These are phyloP conservation scores for Lissocephala sabroskyi DNA, from an alignment of 2,888 invertebrate species.

Conservation along the genomic window DNA sequence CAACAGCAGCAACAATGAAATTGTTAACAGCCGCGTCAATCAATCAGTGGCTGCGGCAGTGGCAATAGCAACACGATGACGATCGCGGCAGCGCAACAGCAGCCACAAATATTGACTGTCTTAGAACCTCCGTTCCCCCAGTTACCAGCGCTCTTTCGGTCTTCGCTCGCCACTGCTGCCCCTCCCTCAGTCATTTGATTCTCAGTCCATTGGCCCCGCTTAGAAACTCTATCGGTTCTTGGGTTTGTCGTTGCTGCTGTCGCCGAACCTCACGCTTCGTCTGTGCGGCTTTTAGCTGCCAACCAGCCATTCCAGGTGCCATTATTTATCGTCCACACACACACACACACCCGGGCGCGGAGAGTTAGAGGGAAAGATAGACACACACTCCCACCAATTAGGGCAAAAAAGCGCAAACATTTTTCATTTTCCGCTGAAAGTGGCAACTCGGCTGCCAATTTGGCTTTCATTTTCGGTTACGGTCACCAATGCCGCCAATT, in stretches of 20 bases:
- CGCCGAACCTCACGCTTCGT: constrained; percentile 29
- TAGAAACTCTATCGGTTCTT: not conserved
- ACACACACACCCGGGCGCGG: constrained; percentile 61
- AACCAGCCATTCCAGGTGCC: constrained; percentile 55
- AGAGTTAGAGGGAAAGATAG: no score
- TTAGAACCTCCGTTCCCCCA: no score
- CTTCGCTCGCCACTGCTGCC: no score
- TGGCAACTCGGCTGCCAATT: constrained; percentile 41
- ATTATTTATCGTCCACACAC: constrained; percentile 58
- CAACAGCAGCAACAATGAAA: constrained; percentile 29
- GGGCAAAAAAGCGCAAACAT: constrained; percentile 44
- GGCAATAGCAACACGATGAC: no score
- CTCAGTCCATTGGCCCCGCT: not conserved
- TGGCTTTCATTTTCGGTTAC: constrained; percentile 56
- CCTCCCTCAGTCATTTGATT: not conserved
- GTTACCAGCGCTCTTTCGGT: no score
- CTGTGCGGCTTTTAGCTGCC: no score
- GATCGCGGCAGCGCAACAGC: no score
- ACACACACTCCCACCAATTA: constrained; percentile 55
- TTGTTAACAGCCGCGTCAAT: constrained; percentile 61
- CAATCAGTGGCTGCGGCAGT: constrained; percentile 31
- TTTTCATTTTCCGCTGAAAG: constrained; percentile 38
- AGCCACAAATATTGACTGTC: no score
- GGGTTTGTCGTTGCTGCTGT: not conserved
- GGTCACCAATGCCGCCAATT: no score